phyloP scores from a whole-genome alignment of 2,888 invertebrate genomes.

The Ornithoptera alexandrae region DNA sequence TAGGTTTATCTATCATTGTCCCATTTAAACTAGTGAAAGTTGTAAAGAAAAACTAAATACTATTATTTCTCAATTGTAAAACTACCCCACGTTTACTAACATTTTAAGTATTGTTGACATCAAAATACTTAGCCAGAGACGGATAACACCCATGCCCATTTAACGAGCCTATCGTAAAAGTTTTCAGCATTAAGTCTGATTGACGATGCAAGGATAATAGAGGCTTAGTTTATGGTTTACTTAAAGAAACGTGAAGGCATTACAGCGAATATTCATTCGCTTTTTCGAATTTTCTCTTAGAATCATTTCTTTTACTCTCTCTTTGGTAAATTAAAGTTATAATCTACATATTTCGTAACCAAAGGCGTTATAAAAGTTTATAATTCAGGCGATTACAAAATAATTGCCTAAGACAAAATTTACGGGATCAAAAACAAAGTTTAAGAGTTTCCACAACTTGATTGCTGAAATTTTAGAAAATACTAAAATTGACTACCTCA shows the following conservation, averaged over 20 bases:
- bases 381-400: no score
- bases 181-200: constrained; percentile 26
- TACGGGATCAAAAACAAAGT: no score
- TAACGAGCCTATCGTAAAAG: constrained; percentile 22
- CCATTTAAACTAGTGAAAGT: no score
- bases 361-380: no score
- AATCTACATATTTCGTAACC: no score
- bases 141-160: constrained; percentile 6
- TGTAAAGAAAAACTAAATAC: neutral
- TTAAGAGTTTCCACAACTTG: no score
- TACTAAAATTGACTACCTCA: no score
- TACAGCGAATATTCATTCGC: constrained; percentile 15
- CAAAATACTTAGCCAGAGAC: constrained; percentile 5
- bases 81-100: constrained; percentile 2
- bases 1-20: no score
- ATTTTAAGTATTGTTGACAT: constrained; percentile 9
- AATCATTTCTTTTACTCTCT: neutral
- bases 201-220: constrained; percentile 27
- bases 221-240: constrained; percentile 25
- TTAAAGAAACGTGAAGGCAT: constrained; percentile 17
- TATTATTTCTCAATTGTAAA: neutral
- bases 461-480: no score
- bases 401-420: no score
- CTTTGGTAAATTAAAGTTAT: neutral
- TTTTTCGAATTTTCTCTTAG: constrained; percentile 11